A percentile compares a stretch with the other conserved stretches of the same genome.
Conservation (phyloP, 2,888 invertebrate species). For the Megaustenia siamemsis region DNA sequence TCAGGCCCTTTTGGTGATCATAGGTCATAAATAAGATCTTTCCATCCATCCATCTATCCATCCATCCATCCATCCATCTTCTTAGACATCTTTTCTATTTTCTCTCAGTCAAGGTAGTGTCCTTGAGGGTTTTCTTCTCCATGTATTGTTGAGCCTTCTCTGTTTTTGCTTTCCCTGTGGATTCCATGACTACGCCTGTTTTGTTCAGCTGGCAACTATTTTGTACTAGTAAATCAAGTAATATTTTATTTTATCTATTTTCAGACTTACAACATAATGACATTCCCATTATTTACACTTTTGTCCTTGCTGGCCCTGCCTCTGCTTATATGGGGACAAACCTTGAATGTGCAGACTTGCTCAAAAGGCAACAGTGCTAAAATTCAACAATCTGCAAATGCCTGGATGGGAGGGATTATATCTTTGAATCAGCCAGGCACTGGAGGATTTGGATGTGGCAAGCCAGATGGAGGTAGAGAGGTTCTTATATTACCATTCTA, state of each 20-base stretch:
- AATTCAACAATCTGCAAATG: slow-evolving; percentile 69
- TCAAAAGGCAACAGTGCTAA: slow-evolving; percentile 55
- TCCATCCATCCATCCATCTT: background rate
- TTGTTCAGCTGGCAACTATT: background rate
- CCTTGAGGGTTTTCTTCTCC: background rate
- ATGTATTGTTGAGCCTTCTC: background rate
- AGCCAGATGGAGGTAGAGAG: slow-evolving; percentile 53
- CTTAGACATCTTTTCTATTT: background rate
- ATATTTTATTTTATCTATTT: background rate
- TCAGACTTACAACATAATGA: slow-evolving; percentile 42
- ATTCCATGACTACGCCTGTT: background rate
- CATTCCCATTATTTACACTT: background rate
- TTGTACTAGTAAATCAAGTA: background rate
- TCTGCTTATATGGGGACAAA: slow-evolving; percentile 37
- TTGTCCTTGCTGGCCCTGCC: slow-evolving; percentile 34
- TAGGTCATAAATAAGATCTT: no score
- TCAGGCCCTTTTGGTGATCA: no score
- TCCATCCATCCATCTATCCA: no score
- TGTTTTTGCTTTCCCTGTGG: background rate
- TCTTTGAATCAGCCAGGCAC: slow-evolving; percentile 61
- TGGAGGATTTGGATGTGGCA: slow-evolving; percentile 67
- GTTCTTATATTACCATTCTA: no score
- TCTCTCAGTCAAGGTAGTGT: no score
- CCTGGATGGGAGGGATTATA: slow-evolving; percentile 72
- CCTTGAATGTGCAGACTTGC: slow-evolving; percentile 63